phyloP scores from a whole-genome alignment of 2,113 vertebrate genomes.

The Butorides virescens region DNA sequence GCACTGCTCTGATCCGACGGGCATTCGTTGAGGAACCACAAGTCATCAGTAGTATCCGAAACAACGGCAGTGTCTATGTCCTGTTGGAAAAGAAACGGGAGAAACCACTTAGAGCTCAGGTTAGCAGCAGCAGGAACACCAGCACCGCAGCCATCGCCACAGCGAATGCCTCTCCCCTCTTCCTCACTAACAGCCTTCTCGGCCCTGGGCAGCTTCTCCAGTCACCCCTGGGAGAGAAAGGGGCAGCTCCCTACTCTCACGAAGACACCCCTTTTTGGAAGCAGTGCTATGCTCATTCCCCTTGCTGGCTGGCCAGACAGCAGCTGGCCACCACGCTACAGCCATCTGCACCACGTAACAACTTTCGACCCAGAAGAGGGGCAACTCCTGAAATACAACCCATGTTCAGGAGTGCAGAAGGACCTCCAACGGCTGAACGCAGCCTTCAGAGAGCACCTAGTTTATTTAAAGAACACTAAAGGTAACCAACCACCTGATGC shows the following conservation, averaged over 20 bases:
- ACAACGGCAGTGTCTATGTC: slow-evolving; percentile 93
- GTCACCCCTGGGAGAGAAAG: background rate
- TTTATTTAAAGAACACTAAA: background rate
- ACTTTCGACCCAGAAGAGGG: background rate
- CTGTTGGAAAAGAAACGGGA: slow-evolving; percentile 63
- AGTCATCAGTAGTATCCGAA: slow-evolving; percentile 94
- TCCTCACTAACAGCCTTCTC: background rate
- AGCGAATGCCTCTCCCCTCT: background rate
- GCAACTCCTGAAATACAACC: background rate
- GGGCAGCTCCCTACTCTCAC: background rate
- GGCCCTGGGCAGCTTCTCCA: background rate
- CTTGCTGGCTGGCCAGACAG: background rate
- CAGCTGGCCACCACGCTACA: background rate
- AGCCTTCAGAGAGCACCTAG: background rate
- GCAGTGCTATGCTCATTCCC: background rate
- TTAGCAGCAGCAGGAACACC: background rate
- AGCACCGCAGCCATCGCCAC: background rate
- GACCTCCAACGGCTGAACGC: background rate
- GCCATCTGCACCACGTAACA: background rate
- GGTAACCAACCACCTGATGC: background rate
- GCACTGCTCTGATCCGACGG: slow-evolving; percentile 85
- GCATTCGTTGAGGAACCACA: slow-evolving; percentile 91
- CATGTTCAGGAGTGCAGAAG: background rate
- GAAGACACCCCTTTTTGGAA: background rate
- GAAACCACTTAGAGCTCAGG: background rate